Evolutionary conservation across 2,113 vertebrate species (phyloP).

Genomic region (Apaloderma vittatum): DNA sequence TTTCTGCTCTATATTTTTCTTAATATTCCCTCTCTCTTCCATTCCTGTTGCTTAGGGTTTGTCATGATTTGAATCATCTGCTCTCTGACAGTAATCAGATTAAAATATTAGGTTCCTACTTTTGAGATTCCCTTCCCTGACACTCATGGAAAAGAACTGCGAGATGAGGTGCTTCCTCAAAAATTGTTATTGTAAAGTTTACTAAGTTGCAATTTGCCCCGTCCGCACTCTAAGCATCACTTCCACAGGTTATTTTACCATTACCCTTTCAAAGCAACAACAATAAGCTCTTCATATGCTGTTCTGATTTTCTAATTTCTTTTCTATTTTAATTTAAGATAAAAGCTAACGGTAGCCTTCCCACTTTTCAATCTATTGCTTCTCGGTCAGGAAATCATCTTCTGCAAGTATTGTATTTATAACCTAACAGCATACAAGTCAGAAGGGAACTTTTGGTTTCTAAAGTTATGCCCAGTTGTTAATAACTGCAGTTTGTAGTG

Average conservation of each 20-base stretch:
- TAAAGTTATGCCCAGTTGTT: slow-evolving; percentile 34
- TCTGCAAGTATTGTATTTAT: slow-evolving; percentile 46
- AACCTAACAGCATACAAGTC: slow-evolving; percentile 1
- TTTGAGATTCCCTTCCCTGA: slow-evolving; percentile 17
- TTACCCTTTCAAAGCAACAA: background rate
- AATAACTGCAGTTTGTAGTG: slow-evolving; percentile 30
- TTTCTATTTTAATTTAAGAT: slow-evolving; percentile 50
- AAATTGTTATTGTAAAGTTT: slow-evolving; percentile 32
- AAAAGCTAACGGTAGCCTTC: slow-evolving; percentile 3
- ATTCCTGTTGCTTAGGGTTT: slow-evolving; percentile 7
- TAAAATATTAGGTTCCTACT: slow-evolving; percentile 54
- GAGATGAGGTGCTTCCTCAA: slow-evolving; percentile 37
- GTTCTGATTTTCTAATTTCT: slow-evolving; percentile 29
- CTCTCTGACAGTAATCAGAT: slow-evolving; percentile 57
- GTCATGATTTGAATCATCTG: slow-evolving; percentile 29
- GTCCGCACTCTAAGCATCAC: background rate
- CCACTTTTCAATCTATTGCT: background rate
- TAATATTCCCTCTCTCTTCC: background rate
- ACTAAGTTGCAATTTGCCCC: background rate
- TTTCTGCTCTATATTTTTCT: background rate
- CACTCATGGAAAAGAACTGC: background rate
- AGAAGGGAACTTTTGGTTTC: slow-evolving; percentile 54
- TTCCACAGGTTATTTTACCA: background rate
- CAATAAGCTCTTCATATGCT: slow-evolving; percentile 26
- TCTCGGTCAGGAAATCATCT: slow-evolving; percentile 33